Base-by-base conservation (phyloP, 2,113 vertebrate genomes). In the Patagioenas fasciata region DNA sequence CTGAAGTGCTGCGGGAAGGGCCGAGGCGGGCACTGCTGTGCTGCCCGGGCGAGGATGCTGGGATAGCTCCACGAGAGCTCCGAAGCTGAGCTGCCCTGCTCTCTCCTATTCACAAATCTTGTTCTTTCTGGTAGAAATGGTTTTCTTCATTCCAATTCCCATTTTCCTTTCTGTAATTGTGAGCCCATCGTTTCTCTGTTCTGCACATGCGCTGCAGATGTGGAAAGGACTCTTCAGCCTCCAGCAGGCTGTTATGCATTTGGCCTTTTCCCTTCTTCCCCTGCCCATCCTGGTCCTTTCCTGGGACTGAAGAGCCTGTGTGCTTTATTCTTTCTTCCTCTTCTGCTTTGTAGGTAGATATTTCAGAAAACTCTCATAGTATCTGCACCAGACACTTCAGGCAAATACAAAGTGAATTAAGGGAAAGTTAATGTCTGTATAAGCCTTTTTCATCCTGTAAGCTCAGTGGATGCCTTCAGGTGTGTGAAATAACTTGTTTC, bases 1-100 rank as follows among this genome's bases (percentile, higher is more conserved):
- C 80, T 79, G 84, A 81, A 32, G 77, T 58, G 54, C 13, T 86
- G 54, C 72, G 61, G 69, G n/a, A 65, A 69, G 31, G 77, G 80
- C 87, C 28, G 16, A 48, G n/a, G 73, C 67, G 90, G 28, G 75
- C 25, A n/a, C 51, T 70, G 0, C 1, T 25, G 80, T 91, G 79
- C 57, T 84, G 83, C 77, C 85, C 61, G 69, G 26, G 78, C 73
- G 82, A 85, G 87, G 92, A 72, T 72, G 85, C 61, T 96, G 53
- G 32, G 36, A 78, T 73, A 67, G 32, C 82, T 86, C 56, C 86
- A 72, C 67, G 38, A 84, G 70, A 86, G 47, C 20, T 84, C 54
- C 16, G 17, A 56, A 84, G n/a, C 36, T 34, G 54, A 73, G n/a
- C 9, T 84, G 32, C 10, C 3, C 0, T 15, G 21, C 32, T 38